Conservation (phyloP, 1,140 invertebrate genomes). For the Eubasilissa regina region DNA sequence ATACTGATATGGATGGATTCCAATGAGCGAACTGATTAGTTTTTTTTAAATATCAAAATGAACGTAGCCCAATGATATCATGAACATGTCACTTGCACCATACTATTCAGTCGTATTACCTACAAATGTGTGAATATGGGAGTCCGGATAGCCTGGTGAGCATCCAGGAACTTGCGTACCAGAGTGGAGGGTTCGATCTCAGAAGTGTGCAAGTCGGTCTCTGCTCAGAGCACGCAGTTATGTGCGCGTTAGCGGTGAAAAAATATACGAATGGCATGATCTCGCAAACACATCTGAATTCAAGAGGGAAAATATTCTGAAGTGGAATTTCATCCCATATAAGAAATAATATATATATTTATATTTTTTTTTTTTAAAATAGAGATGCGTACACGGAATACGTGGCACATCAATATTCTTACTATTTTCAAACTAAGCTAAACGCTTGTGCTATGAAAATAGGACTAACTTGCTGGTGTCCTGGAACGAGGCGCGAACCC, state of each 20-base stretch:
- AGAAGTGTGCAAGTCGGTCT: not conserved
- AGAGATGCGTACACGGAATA: too few species aligned
- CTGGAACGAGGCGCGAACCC: too few species aligned
- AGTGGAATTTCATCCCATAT: too few species aligned
- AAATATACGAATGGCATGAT: slow-evolving; percentile 50
- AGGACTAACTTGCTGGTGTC: too few species aligned
- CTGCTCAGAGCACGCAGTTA: not conserved
- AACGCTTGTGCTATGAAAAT: too few species aligned
- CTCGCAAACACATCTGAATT: not conserved
- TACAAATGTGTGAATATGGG: not conserved
- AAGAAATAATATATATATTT: too few species aligned
- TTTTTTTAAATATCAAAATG: not conserved
- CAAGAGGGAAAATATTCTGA: too few species aligned
- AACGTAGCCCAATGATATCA: not conserved
- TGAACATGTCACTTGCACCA: too few species aligned
- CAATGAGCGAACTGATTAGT: not conserved
- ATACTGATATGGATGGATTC: too few species aligned
- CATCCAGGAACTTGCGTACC: not conserved
- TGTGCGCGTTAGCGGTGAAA: slow-evolving; percentile 6
- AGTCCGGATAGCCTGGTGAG: not conserved
- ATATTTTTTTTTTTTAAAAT: too few species aligned
- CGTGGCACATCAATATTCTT: too few species aligned
- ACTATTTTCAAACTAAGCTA: too few species aligned
- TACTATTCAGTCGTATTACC: not conserved
- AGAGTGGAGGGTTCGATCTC: not conserved